A percentile compares a stretch with the other conserved stretches of the same genome.
These are phyloP conservation scores for Lasius platythorax DNA, from an alignment of 2,888 invertebrate genomes.

Conservation along the genomic window DNA sequence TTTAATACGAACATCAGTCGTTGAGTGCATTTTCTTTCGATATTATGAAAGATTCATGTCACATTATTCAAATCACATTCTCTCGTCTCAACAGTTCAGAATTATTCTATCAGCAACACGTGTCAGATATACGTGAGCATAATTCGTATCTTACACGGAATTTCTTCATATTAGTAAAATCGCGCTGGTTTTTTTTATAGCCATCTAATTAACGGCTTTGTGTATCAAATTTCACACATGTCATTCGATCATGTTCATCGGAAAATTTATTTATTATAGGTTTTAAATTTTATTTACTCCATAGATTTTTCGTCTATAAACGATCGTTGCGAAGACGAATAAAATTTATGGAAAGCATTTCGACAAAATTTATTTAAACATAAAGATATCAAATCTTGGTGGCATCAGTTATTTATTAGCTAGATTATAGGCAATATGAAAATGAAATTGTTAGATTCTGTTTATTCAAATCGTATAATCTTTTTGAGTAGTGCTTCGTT, in stretches of 20 bases:
- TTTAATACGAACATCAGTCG: slow-evolving; percentile 25
- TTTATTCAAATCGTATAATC: slow-evolving; percentile 28
- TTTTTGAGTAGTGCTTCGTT: slow-evolving; percentile 70
- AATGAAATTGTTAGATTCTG: neutral
- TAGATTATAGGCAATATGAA: neutral
- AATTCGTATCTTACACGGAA: neutral
- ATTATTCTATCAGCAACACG: slow-evolving; percentile 37
- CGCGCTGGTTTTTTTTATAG: neutral
- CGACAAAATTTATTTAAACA: neutral
- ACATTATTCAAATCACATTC: slow-evolving; percentile 44
- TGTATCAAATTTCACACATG: neutral
- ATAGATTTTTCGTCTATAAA: neutral
- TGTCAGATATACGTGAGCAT: neutral
- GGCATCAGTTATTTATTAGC: neutral
- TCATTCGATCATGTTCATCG: neutral
- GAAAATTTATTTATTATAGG: neutral
- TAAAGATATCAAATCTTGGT: neutral
- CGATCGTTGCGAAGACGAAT: neutral
- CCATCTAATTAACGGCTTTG: neutral
- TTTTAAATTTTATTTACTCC: neutral
- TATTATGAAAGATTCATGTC: slow-evolving; percentile 50
- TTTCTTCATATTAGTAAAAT: neutral
- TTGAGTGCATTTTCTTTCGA: slow-evolving; percentile 26
- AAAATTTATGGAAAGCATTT: neutral
- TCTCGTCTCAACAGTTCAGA: slow-evolving; percentile 32